A percentile compares a stretch with the other conserved stretches of the same genome.
Conservation (phyloP, 2,113 vertebrate species). For the Phalacrocorax brasilianus region DNA sequence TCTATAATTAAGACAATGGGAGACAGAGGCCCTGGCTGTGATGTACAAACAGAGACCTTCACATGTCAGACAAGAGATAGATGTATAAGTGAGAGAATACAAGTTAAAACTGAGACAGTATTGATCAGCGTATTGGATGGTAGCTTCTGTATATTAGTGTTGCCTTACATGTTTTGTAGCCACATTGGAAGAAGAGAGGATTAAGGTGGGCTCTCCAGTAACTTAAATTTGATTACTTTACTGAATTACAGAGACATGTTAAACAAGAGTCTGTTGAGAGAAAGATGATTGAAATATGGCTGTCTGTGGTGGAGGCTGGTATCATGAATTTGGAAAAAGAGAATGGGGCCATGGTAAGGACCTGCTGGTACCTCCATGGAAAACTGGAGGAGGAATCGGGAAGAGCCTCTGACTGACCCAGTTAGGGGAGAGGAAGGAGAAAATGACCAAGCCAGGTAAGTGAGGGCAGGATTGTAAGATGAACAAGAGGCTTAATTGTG, state of each 20-base stretch:
- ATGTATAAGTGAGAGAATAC: neutral
- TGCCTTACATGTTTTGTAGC: neutral
- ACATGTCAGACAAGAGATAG: neutral
- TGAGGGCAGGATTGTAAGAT: neutral
- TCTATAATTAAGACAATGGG: conserved; percentile 42
- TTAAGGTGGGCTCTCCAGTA: neutral
- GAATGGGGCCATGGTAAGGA: neutral
- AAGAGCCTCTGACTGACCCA: neutral
- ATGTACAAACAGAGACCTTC: conserved; percentile 20
- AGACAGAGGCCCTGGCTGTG: conserved; percentile 11
- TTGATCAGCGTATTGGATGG: neutral
- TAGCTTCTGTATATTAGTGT: neutral
- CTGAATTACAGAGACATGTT: neutral
- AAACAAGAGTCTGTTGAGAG: neutral
- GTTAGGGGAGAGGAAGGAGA: neutral
- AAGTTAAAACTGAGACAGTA: neutral
- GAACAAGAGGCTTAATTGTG: neutral
- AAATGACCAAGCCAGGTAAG: neutral
- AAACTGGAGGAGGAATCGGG: neutral
- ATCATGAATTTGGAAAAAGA: neutral
- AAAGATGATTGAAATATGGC: neutral
- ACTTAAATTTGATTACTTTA: neutral
- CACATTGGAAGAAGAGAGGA: neutral
- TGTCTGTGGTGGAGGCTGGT: neutral
- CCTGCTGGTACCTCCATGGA: neutral